Conservation (phyloP, 2,888 invertebrate genomes). For the Drosophila greeni region DNA sequence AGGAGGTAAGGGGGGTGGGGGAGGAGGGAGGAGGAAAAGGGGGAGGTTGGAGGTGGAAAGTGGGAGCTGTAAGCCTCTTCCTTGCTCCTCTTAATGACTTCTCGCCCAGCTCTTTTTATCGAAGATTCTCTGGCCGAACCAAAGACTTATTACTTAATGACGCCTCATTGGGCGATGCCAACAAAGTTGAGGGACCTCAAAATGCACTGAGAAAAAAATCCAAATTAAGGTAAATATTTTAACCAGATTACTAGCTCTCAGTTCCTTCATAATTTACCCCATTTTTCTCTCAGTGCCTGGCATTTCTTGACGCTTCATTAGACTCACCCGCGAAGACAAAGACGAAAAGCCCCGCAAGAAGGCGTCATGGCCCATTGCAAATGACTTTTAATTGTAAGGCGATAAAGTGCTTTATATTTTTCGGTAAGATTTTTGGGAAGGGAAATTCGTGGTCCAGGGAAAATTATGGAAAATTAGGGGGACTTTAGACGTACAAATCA, state of each 20-base stretch:
- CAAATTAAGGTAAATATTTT: background rate
- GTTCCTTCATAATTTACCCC: background rate
- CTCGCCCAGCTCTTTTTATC: slow-evolving; percentile 44
- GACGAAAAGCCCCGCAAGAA: slow-evolving; percentile 7
- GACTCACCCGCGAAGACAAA: slow-evolving; percentile 42
- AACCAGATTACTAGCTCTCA: background rate
- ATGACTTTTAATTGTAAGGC: slow-evolving; percentile 58
- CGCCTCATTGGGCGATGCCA: slow-evolving; percentile 64
- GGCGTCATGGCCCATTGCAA: slow-evolving; percentile 37
- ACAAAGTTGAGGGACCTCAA: slow-evolving; percentile 16
- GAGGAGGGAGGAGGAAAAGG: too few species aligned
- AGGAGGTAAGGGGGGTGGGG: too few species aligned
- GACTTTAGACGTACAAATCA: background rate
- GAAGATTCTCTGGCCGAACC: slow-evolving; percentile 30
- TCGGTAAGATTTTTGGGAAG: background rate
- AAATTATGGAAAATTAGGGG: background rate
- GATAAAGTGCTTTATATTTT: slow-evolving; percentile 32
- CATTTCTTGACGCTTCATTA: slow-evolving; percentile 62
- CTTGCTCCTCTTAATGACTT: slow-evolving; percentile 61
- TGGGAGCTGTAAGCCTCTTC: too few species aligned
- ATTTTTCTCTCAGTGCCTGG: slow-evolving; percentile 5
- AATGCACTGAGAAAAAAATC: slow-evolving; percentile 1
- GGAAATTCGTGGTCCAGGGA: background rate
- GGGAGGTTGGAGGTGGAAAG: too few species aligned
- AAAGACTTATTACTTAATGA: slow-evolving; percentile 72